Evolutionary conservation across 2,797 vertebrate genomes (phyloP).

Genomic region (Gallirallus australis): DNA sequence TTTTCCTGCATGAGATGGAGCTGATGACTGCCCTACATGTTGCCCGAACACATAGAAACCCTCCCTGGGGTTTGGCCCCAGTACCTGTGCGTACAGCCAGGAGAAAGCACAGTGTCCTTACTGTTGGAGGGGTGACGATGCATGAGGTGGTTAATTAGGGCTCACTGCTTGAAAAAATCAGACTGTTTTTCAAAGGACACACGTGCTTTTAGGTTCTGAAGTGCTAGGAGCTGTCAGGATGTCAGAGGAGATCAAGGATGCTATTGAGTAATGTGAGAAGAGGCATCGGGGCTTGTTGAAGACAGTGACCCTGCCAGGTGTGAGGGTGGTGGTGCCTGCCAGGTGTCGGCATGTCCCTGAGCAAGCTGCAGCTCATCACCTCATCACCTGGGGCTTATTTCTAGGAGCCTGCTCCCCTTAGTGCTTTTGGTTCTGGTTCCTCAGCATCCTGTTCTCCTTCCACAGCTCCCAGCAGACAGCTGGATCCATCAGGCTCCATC

Average conservation of each 20-base stretch:
- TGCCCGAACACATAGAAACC: background rate
- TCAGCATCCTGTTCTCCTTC: accelerated
- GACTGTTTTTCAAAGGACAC: background rate
- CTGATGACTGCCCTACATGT: background rate
- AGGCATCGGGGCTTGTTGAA: background rate
- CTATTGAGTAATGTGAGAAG: background rate
- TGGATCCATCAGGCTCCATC: accelerated
- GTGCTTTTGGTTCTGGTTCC: background rate
- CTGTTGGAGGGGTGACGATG: accelerated
- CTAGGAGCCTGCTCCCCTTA: accelerated
- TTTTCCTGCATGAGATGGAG: background rate
- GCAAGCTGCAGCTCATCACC: background rate
- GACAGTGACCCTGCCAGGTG: background rate
- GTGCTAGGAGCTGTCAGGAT: background rate
- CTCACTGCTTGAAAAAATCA: background rate
- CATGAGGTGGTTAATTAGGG: background rate
- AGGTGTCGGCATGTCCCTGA: accelerated
- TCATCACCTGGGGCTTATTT: background rate
- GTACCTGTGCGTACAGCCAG: accelerated
- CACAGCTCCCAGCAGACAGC: accelerated
- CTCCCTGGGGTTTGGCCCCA: background rate
- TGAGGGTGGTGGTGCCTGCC: background rate
- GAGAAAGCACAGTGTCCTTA: accelerated
- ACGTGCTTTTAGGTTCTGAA: background rate
- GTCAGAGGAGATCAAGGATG: background rate